Evolutionary conservation across 2,888 invertebrate species (phyloP), one percentile per base, ranked within the genome.

Genomic region (Kuschelorhynchus macadamiae): DNA sequence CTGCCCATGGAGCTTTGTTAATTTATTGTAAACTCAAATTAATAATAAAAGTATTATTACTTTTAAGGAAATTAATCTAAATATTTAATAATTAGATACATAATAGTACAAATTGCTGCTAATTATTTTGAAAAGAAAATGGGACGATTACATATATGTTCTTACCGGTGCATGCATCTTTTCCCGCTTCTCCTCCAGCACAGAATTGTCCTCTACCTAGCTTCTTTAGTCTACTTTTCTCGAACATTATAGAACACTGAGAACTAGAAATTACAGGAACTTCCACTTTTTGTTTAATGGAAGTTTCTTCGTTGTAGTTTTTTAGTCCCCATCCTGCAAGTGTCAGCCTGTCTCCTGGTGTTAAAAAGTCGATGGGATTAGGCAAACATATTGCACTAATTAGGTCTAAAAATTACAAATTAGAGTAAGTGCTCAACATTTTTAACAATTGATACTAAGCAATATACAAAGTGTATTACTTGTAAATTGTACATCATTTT

Each of bases 81-180:
- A n/a, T n/a, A n/a, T n/a, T n/a, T n/a, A n/a, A n/a, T n/a, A n/a
- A n/a, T n/a, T n/a, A n/a, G n/a, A n/a, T n/a, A n/a, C n/a, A n/a
- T n/a, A n/a, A n/a, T n/a, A n/a, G n/a, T n/a, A n/a, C n/a, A n/a
- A n/a, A n/a, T n/a, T n/a, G n/a, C n/a, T n/a, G n/a, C n/a, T n/a
- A n/a, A n/a, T n/a, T n/a, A n/a, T n/a, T n/a, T n/a, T n/a, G n/a
- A n/a, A n/a, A n/a, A n/a, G n/a, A n/a, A n/a, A n/a, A n/a, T n/a
- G n/a, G n/a, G n/a, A n/a, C n/a, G n/a, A n/a, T n/a, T n/a, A n/a
- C n/a, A n/a, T n/a, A n/a, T n/a, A n/a, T n/a, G n/a, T n/a, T 17
- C 59, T 47, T 68, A 76, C 76, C 76, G 39, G 85, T 86, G 77
- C 93, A 93, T 0, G 92, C 89, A 77, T 93, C 93, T 75, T 89